Base-by-base conservation (phyloP, 2,888 invertebrate genomes). In the Agriopis marginaria region DNA sequence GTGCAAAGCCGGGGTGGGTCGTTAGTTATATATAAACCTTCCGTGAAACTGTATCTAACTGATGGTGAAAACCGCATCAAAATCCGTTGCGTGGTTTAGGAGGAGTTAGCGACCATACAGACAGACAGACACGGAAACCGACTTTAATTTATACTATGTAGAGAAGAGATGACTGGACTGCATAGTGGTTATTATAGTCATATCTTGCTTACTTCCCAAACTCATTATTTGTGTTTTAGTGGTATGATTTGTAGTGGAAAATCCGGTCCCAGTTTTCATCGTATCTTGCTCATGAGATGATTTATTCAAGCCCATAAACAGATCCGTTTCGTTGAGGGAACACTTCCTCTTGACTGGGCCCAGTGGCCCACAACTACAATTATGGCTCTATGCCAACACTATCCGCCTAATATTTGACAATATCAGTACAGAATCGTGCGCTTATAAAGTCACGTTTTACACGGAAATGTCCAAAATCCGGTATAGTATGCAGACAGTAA, bases 301-400 rank as follows among this genome's bases (percentile, higher is more conserved):
- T 79, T 69, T 81, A 86, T 63, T 83, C 82, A 77, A 75, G 74
- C 76, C 80, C 79, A 88, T 89, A 88, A 89, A 89, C 88, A 87
- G 82, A 89, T 89, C 87, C 82, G 81, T 82, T 81, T 84, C 82
- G 85, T 81, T 84, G 83, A 87, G 80, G 80, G 79, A 86, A 81
- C 81, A 83, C 84, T 86, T 86, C 87, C 84, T 86, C 82, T 82
- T 71, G 76, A 68, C 63, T 68, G 73, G 83, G 82, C 82, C 84
- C 83, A 85, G 83, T 79, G 82, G 82, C 84, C 83, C 83, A 81
- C 78, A 82, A 79, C 77, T 79, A 83, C 88, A 82, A 86, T 89
- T 89, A 90, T 92, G 92, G 92, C 91, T 79, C 74, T 70, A 77
- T 82, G 91, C 92, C 92, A 91, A 80, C 84, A 80, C 79, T 83